Conservation (phyloP, 2,888 invertebrate genomes). For the Silvanus unidentatus region DNA sequence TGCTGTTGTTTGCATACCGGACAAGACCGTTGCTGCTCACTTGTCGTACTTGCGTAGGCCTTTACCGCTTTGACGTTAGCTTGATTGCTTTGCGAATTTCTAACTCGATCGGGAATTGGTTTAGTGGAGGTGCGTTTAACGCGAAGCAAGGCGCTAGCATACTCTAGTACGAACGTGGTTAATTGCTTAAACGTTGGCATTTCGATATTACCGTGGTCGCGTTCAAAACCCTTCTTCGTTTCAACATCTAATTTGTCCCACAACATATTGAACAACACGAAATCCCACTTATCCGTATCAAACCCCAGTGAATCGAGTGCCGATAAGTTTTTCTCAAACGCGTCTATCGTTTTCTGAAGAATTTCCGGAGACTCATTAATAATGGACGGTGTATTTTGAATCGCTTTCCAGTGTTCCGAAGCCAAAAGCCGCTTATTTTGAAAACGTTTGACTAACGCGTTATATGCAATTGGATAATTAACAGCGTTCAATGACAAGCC, state of each 20-base stretch:
- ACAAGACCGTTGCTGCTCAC: too few relatives aligned
- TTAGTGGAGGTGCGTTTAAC: too few relatives aligned
- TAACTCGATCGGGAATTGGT: too few relatives aligned
- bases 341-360: too few relatives aligned
- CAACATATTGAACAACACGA: not conserved
- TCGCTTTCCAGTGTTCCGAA: slow-evolving; percentile 2
- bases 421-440: slow-evolving; percentile 7
- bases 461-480: slow-evolving; percentile 8
- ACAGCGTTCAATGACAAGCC: slow-evolving; percentile 2
- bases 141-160: not conserved
- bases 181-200: not conserved
- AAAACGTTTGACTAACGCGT: slow-evolving; percentile 3
- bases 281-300: not conserved
- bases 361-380: too few relatives aligned
- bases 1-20: not conserved
- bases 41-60: not conserved
- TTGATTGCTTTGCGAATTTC: not conserved
- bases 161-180: not conserved
- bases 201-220: not conserved
- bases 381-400: too few relatives aligned
- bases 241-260: not conserved
- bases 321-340: too few relatives aligned
- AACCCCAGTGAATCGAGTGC: not conserved
- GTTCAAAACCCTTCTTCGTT: not conserved
- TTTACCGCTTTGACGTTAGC: not conserved